phyloP scores from a whole-genome alignment of 2,888 invertebrate species.

The Amiota minor region DNA sequence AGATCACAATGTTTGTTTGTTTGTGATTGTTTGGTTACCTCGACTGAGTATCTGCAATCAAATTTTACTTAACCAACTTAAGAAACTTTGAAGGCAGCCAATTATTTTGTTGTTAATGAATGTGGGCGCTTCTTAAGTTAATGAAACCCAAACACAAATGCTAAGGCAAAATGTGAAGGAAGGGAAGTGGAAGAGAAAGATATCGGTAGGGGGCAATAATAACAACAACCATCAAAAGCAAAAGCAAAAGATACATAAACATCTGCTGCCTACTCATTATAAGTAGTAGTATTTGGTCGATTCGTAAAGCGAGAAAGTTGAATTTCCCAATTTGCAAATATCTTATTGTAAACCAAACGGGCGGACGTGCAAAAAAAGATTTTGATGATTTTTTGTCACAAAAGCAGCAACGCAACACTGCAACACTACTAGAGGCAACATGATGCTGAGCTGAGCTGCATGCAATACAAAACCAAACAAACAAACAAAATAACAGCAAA shows the following conservation, averaged over 20 bases:
- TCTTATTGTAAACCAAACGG: background rate
- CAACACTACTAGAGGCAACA: constrained; percentile 13
- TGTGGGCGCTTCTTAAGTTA: constrained; percentile 50
- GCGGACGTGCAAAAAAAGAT: constrained; percentile 31
- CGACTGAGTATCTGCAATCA: background rate
- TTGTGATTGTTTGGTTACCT: constrained; percentile 16
- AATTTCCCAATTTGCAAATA: constrained; percentile 66
- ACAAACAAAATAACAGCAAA: constrained; percentile 20
- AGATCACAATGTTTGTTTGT: constrained; percentile 55
- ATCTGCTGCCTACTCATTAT: constrained; percentile 51
- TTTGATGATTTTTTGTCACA: constrained; percentile 62
- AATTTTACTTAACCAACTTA: background rate
- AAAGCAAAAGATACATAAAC: background rate
- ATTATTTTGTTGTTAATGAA: constrained; percentile 64
- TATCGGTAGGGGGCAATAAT: too few relatives aligned
- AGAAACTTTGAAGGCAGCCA: constrained; percentile 48
- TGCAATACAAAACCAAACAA: too few relatives aligned
- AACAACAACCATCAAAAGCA: background rate
- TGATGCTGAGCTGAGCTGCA: constrained; percentile 15
- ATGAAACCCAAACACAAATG: constrained; percentile 43
- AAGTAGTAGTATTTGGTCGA: constrained; percentile 3
- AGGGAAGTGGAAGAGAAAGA: too few relatives aligned
- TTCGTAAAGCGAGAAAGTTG: constrained; percentile 54
- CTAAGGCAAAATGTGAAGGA: too few relatives aligned
- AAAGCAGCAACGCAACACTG: constrained; percentile 37